Base-by-base conservation (phyloP, 1,140 invertebrate species). In the Drosophila prosaltans region DNA sequence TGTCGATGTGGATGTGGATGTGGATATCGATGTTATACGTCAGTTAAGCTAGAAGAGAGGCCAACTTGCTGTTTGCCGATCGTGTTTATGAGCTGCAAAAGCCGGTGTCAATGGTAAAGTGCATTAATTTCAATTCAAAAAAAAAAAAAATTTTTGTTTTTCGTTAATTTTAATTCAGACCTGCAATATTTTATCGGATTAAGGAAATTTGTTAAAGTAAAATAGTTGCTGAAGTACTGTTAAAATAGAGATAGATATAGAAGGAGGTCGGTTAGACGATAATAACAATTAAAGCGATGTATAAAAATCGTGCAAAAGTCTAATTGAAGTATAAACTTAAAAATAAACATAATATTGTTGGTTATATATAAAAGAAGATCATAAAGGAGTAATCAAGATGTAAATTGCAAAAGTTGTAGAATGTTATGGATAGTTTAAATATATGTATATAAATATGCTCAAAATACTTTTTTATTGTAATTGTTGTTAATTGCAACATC, bases 81-180 rank as follows among this genome's bases (percentile, higher is more conserved):
- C 57, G 57, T 73, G 78, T 73, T 74, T 82, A 68, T 65, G 69
- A 81, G 70, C 79, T 66, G 80, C 67, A 63, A 70, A 65, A 62
- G 41, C 74, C 62, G 71, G 71, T 73, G 74, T 82, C 80, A 79
- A 82, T 79, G 75, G 71, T 79, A 78, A 79, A 70, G 71, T 74
- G 74, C 67, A 68, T 79, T 82, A 71, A 82, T 67, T 67, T 70
- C 67, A 26, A 36, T 36, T 40, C 54, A 59, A 43, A 41, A 58
- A 61, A 24, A 58, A 61, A 24, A 24, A 28, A 11, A 28, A 9
- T 55, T 41, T 76, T 76, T 61, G 48, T 41, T 9, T 51, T 57
- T 39, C 55, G 32, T 36, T 36, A 36, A 26, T 51, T 51, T 39
- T 59, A 30, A 16, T 39, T 24, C 10, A 30, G 32, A 9, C n/a